phyloP scores from a whole-genome alignment of 1,140 invertebrate species.

The Hylaeus anthracinus region DNA sequence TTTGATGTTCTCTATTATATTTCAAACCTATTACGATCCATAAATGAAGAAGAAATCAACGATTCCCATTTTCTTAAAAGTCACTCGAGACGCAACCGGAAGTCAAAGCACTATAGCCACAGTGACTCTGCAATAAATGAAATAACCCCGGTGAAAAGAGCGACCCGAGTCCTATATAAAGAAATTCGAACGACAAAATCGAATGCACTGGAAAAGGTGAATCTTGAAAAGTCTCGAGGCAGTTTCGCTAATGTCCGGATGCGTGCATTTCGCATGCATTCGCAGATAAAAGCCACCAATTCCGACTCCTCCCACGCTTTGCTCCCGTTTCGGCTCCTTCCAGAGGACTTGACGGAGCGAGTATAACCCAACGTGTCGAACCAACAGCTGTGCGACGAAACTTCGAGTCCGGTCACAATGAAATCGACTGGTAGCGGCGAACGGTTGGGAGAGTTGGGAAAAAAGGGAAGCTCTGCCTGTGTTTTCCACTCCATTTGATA shows the following conservation, averaged over 20 bases:
- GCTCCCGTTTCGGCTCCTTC: background rate
- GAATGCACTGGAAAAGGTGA: background rate
- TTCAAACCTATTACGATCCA: too few species aligned
- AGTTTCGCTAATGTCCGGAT: conserved; percentile 29
- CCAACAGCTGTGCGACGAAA: conserved; percentile 52
- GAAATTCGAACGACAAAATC: background rate
- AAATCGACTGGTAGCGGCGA: conserved; percentile 25
- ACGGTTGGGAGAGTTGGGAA: conserved; percentile 2
- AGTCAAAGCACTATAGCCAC: too few species aligned
- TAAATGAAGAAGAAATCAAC: too few species aligned
- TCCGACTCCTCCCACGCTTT: conserved; percentile 9
- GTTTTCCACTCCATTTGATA: conserved; percentile 69
- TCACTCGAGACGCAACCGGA: too few species aligned
- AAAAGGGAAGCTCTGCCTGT: conserved; percentile 43
- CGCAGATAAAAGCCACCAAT: conserved; percentile 55
- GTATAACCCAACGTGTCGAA: conserved; percentile 54
- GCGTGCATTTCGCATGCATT: conserved; percentile 41
- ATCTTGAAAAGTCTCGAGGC: background rate
- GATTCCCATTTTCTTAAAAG: too few species aligned
- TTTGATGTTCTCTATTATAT: too few species aligned
- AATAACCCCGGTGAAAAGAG: too few species aligned
- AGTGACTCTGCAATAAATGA: too few species aligned
- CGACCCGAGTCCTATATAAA: background rate
- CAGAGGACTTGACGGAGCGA: conserved; percentile 48
- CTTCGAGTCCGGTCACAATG: conserved; percentile 55